Conservation (phyloP, 1,140 invertebrate species). For the Teleogryllus occipitalis region DNA sequence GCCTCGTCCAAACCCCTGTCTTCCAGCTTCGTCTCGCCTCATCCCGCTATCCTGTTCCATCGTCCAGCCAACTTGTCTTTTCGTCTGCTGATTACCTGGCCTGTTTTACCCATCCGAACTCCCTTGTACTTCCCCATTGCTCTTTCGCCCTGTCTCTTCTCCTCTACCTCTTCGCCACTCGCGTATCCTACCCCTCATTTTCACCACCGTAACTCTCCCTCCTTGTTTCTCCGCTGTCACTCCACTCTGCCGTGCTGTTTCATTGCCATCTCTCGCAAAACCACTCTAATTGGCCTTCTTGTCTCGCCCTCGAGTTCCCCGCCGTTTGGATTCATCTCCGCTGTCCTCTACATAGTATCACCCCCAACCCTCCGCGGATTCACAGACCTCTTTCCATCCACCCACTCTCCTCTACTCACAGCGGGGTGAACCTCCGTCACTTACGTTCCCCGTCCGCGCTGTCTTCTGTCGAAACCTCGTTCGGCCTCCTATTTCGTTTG, state of each 20-base stretch:
- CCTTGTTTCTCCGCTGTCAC: background rate
- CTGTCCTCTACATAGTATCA: background rate
- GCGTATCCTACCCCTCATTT: background rate
- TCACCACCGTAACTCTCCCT: background rate
- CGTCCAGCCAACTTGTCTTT: background rate
- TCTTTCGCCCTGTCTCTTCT: background rate
- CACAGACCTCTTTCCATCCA: too few species aligned
- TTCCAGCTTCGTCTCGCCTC: background rate
- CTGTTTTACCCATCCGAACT: background rate
- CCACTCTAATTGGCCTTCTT: too few species aligned
- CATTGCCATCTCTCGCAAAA: too few species aligned
- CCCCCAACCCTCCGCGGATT: too few species aligned
- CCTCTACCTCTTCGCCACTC: background rate
- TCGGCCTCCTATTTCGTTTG: background rate
- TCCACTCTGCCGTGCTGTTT: background rate
- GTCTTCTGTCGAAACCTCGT: background rate
- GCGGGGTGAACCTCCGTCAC: too few species aligned
- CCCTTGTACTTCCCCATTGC: background rate
- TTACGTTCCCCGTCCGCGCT: too few species aligned
- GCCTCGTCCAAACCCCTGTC: background rate
- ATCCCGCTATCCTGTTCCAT: background rate
- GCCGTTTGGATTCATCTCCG: background rate
- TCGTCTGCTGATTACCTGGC: background rate
- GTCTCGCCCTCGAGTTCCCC: background rate
- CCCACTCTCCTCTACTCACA: too few species aligned